Conservation (phyloP, 2,113 vertebrate genomes). For the Gallinago media region DNA sequence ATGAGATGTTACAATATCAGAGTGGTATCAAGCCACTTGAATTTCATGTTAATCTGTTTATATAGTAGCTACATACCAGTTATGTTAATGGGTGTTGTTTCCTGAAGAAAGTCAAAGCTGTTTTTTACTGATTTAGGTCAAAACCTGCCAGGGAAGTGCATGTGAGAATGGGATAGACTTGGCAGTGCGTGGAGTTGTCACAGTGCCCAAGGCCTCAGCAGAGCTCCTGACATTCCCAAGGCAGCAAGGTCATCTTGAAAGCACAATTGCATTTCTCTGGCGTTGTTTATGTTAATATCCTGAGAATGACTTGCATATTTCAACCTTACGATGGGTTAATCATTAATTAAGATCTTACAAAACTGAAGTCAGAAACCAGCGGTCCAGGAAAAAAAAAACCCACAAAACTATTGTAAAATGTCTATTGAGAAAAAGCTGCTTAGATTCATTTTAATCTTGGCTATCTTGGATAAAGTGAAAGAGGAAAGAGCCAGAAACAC, state of each 20-base stretch:
- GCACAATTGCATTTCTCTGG: constrained; percentile 54
- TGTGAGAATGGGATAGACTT: background rate
- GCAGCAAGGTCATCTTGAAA: constrained; percentile 73
- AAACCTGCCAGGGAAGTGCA: background rate
- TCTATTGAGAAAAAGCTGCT: background rate
- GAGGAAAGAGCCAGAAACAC: background rate
- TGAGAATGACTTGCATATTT: constrained; percentile 74
- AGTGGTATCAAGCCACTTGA: background rate
- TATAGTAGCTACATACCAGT: background rate
- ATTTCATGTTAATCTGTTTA: constrained; percentile 10
- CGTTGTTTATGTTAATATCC: constrained; percentile 61
- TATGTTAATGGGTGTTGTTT: background rate
- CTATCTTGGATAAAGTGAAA: background rate
- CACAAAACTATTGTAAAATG: background rate
- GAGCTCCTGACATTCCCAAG: constrained; percentile 54
- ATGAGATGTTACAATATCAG: background rate
- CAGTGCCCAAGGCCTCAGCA: constrained; percentile 25
- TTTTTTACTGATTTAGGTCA: background rate
- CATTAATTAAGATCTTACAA: constrained; percentile 72
- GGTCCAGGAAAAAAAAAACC: constrained; percentile 14
- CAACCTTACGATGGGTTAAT: constrained; percentile 67
- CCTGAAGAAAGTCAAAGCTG: background rate
- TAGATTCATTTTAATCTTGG: background rate
- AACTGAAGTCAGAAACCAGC: constrained; percentile 47
- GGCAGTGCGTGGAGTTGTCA: constrained; percentile 8